Evolutionary conservation across 2,888 invertebrate genomes (phyloP), one percentile per base, ranked within the genome.

Genomic region (Amiota mariae): DNA sequence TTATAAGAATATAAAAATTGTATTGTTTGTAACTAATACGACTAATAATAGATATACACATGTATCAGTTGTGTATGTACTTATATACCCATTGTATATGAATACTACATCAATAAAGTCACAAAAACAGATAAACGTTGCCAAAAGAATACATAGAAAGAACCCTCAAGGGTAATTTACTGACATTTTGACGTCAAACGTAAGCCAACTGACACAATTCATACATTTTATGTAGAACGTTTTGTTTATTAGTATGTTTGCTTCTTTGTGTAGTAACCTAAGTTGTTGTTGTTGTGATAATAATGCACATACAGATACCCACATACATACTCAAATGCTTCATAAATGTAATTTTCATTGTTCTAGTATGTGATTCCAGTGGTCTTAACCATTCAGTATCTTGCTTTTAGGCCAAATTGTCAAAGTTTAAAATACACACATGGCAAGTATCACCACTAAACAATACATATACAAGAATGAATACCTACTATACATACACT

Each of bases 281-380:
- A 13, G n/a, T 51, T 51, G 12, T 2, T n/a, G 51, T 51, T 51
- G 51, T 1, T 51, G 3, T 24, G 3, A 3, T 24, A 24, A 24
- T 24, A 24, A 24, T n/a, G n/a, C n/a, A 24, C 24, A 24, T 3
- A 24, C 24, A 3, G 24, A 24, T 24, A 24, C 24, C 3, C 24
- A 24, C 2, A 6, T 1, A 36, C 36, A 36, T 36, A 36, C 2
- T n/a, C 54, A 54, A 54, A 54, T 15, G 8, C 6, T 54, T 54
- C 8, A 9, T 54, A 54, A 9, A 54, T 54, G 13, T 20, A 18
- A 20, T 20, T 59, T 59, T 20, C 63, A 63, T 36, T 63, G 63
- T 63, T 11, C 8, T 36, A 36, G 24, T 11, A 78, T 82, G 82
- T 36, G 24, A 24, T 15, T n/a, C 24, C 24, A 24, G 63, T 36